A percentile compares a stretch with the other conserved stretches of the same genome.
Conservation (phyloP, 2,113 vertebrate genomes). For the Archocentrus centrarchus region DNA sequence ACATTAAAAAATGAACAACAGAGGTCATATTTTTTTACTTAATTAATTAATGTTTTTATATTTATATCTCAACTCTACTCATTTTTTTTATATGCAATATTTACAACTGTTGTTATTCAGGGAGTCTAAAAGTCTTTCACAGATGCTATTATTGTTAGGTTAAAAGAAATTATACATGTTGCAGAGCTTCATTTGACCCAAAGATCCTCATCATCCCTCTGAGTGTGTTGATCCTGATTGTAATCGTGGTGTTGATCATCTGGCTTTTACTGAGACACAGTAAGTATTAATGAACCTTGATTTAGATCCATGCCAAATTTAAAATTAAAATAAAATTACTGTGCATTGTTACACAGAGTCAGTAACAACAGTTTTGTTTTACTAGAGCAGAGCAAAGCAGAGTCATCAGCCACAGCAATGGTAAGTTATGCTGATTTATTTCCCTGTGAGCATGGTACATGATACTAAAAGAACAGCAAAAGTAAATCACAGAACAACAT, state of each 20-base stretch:
- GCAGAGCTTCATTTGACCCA: background rate
- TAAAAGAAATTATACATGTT: constrained; percentile 1
- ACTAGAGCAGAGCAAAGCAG: background rate
- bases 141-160: no score
- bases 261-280: constrained; percentile 33
- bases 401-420: background rate
- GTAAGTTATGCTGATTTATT: constrained; percentile 16
- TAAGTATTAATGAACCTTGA: constrained; percentile 9
- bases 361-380: background rate
- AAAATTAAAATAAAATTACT: no score
- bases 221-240: constrained; percentile 27
- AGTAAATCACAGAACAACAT: background rate
- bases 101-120: no score
- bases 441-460: no score
- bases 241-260: background rate
- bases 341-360: background rate
- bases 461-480: no score
- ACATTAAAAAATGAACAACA: no score
- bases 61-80: no score
- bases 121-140: no score
- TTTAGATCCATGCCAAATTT: background rate
- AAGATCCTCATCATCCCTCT: constrained; percentile 20
- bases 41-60: no score
- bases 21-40: no score
- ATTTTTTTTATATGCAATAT: no score